Conservation (phyloP, 2,113 vertebrate genomes). For the Brachyistius frenatus region DNA sequence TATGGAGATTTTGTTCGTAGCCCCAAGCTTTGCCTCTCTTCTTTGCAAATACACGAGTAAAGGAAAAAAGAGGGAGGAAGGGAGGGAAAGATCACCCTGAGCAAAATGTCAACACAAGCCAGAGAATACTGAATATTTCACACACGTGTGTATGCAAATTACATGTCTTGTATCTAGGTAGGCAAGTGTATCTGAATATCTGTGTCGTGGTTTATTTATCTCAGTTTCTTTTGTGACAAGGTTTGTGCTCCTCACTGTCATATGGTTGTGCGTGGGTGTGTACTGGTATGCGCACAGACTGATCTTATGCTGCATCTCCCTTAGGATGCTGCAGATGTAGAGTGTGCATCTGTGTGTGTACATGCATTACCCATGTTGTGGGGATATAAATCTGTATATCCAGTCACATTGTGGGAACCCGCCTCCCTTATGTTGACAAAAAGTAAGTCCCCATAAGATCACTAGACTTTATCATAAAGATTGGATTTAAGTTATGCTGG, state of each 20-base stretch:
- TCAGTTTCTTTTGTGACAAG: constrained; percentile 17
- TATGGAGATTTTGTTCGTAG: constrained; percentile 20
- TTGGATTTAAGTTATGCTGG: too few species aligned
- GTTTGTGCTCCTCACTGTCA: constrained; percentile 34
- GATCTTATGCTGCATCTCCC: constrained; percentile 27
- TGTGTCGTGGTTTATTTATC: background rate
- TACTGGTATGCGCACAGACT: constrained; percentile 21
- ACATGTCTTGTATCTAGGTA: background rate
- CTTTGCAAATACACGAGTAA: constrained; percentile 27
- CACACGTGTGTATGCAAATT: constrained; percentile 51
- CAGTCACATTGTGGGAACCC: background rate
- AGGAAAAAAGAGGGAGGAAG: background rate
- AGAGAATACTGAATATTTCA: constrained; percentile 45
- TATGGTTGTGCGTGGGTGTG: constrained; percentile 31
- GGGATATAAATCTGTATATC: background rate
- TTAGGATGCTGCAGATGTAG: constrained; percentile 35
- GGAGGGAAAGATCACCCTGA: constrained; percentile 35
- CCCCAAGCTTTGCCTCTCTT: constrained; percentile 26
- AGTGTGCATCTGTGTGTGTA: background rate
- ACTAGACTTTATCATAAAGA: too few species aligned
- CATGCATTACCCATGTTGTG: background rate
- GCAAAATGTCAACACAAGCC: constrained; percentile 66
- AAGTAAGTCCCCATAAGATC: too few species aligned
- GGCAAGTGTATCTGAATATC: background rate
- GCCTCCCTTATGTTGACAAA: too few species aligned